Base-by-base conservation (phyloP, 2,888 invertebrate genomes). In the Gymnoscelis rufifasciata region DNA sequence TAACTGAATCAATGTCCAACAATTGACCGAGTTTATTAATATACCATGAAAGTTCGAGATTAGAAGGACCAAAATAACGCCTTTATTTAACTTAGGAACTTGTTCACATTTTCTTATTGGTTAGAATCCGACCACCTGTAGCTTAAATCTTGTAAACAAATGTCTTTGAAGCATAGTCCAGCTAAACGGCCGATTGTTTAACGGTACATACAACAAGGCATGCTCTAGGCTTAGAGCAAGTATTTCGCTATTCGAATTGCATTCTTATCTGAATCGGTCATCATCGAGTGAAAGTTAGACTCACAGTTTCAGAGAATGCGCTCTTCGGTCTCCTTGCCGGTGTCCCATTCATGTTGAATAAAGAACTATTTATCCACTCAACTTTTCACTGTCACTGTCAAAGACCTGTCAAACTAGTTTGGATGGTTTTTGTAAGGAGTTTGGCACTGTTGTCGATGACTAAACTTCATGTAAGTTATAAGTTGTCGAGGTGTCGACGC, bases 291-390 rank as follows among this genome's bases (percentile, higher is more conserved):
- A 58, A 58, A 58, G 56, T 56, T 47, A 51, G 38, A 60, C 83
- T 78, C 71, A 84, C 47, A 81, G 75, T 76, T 67, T 87, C 88
- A 56, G 83, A 86, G 68, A 87, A 88, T 59, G 86, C 84, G 66
- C 76, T 87, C 71, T 84, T 87, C 30, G 87, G 83, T 65, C 81
- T 82, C 62, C 88, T 78, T 45, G 82, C 68, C 58, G 87, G 87
- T 59, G 84, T 83, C 61, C 86, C 88, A 79, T 87, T 88, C 87
- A 88, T 88, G 77, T 56, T 61, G 66, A 66, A 69, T 70, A 70
- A 78, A 80, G 73, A 74, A 76, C 71, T 71, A 70, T 70, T 62
- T 15, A 3, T 0, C 10, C 15, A 35, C 64, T 62, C 77, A 81
- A 79, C 61, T 82, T 72, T 79, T 79, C 83, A 83, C 83, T 71